These are phyloP conservation scores for Phodopus roborovskii DNA, from an alignment of 2,113 vertebrate species.

Conservation along the genomic window DNA sequence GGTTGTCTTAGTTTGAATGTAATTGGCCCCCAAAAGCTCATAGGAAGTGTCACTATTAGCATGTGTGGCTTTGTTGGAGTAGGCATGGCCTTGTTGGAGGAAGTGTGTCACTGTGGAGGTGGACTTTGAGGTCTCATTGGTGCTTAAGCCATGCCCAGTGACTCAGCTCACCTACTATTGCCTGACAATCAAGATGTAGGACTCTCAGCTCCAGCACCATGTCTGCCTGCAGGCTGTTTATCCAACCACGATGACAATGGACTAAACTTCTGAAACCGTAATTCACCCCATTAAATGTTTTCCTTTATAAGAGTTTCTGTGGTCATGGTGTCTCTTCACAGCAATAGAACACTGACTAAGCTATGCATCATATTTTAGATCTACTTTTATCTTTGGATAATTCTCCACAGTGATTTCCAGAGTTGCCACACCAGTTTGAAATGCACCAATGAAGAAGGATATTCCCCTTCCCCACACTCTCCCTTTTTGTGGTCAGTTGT, in stretches of 20 bases:
- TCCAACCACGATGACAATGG: not conserved
- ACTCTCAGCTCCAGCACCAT: not conserved
- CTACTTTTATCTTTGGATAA: not conserved
- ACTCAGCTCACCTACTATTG: not conserved
- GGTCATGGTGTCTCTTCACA: not conserved
- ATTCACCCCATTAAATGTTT: not conserved
- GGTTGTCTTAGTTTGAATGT: not conserved
- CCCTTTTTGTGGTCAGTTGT: not conserved
- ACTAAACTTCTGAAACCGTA: not conserved
- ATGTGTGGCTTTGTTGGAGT: not conserved
- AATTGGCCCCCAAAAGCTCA: not conserved
- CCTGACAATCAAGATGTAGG: not conserved
- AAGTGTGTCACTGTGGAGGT: not conserved
- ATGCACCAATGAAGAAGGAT: not conserved
- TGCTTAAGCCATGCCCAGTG: not conserved
- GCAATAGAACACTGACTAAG: not conserved
- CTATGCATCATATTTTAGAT: not conserved
- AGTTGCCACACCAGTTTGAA: not conserved
- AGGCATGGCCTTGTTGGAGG: accelerated
- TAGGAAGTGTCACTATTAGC: not conserved
- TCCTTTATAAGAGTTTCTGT: not conserved
- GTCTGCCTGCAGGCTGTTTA: not conserved
- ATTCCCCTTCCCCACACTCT: not conserved
- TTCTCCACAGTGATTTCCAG: not conserved
- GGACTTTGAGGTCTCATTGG: not conserved